Base-by-base conservation (phyloP, 2,113 vertebrate species). In the Cebus imitator region DNA sequence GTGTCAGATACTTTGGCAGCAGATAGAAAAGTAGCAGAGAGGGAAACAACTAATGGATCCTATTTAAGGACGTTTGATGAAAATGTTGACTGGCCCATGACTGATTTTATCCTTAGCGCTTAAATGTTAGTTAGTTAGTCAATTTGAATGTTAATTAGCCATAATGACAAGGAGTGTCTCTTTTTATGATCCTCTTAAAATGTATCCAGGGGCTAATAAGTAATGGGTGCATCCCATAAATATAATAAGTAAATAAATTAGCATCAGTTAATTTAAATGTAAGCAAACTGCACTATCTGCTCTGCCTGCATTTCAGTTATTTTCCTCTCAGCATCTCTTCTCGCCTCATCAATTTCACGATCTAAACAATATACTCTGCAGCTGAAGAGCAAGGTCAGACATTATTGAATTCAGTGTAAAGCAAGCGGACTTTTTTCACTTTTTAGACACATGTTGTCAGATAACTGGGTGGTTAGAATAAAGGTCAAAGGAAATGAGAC, bases 121-220 rank as follows among this genome's bases (percentile, higher is more conserved):
- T 97, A 95, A 95, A 92, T 97, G 96, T 98, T 98, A 97, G 92
- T 98, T 95, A 98, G 97, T 85, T 89, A 96, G 97, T 97, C 96
- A 83, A 95, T 97, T 96, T 97, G 97, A 98, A 98, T 97, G 97
- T 97, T 98, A 98, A 98, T 98, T 97, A 97, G 96, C 95, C 97
- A 94, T 97, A 87, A 97, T 97, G 95, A 97, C 95, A 97, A 96
- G 96, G 94, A 97, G 87, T 97, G 90, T 97, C 95, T 98, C 87
- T 86, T 94, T 97, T 97, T 97, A 97, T 13, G 94, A 86, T 91
- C 66, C 96, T 94, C 57, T 88, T 94, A 96, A 96, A 96, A 97
- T 32, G 95, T 92, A 87, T 55, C 96, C 92, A 94, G 97, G 94
- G 97, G 96, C 96, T 98, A 92, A 97, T 96, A 92, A 96, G 97